phyloP scores from a whole-genome alignment of 1,140 invertebrate genomes.

The Sitobion miscanthi region DNA sequence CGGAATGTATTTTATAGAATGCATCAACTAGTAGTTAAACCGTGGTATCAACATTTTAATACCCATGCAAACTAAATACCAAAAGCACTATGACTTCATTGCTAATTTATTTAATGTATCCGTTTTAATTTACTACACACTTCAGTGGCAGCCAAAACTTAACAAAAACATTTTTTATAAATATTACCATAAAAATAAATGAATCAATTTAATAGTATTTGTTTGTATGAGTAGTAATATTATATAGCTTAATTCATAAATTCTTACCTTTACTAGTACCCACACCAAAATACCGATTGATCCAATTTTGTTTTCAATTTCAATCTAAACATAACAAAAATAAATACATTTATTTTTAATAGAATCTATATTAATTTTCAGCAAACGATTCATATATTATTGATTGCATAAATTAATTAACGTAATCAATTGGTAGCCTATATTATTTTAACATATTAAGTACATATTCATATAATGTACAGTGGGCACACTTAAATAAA shows the following conservation, averaged over 20 bases:
- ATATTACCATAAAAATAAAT: not conserved
- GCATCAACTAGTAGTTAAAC: not conserved
- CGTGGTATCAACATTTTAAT: not conserved
- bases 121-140: not conserved
- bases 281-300: not conserved
- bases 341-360: not conserved
- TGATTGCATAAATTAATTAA: not conserved
- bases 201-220: not conserved
- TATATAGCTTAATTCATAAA: not conserved
- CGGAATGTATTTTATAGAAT: not conserved
- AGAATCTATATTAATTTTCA: too few species aligned
- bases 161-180: not conserved
- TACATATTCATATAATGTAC: not conserved
- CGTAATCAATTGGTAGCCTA: not conserved
- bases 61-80: not conserved
- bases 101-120: not conserved
- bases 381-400: not conserved
- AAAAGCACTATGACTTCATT: not conserved
- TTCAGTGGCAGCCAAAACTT: not conserved
- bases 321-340: not conserved
- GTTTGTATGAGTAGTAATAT: not conserved
- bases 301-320: not conserved
- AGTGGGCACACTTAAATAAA: not conserved
- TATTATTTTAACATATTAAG: not conserved
- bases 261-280: not conserved